These are phyloP conservation scores for Palloptera scutellata DNA, from an alignment of 2,888 invertebrate genomes.

Conservation along the genomic window DNA sequence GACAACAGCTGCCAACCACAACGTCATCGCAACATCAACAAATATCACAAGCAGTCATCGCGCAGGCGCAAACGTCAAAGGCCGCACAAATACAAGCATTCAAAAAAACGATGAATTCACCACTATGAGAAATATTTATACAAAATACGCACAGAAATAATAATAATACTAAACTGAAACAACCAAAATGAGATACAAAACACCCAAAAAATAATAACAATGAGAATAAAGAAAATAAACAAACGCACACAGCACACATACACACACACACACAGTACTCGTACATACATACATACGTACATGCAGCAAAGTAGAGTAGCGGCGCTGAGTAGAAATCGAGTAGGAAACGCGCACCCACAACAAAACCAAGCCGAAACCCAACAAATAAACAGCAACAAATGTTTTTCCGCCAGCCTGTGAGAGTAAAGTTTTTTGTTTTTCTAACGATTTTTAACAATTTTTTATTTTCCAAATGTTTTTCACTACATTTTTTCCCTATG, in stretches of 20 bases:
- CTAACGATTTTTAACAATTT: background rate
- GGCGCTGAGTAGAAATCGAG: background rate
- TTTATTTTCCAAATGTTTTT: background rate
- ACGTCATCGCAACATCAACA: conserved; percentile 51
- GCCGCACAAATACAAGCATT: background rate
- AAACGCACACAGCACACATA: background rate
- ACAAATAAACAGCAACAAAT: conserved; percentile 18
- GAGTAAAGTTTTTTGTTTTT: conserved; percentile 4
- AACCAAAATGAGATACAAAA: background rate
- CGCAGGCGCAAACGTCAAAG: conserved; percentile 15
- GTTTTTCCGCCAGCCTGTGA: conserved; percentile 1
- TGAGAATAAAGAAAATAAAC: conserved; percentile 5
- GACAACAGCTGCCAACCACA: conserved; percentile 61
- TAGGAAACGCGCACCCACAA: conserved; percentile 7
- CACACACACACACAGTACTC: background rate
- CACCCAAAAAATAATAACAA: background rate
- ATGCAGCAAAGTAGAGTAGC: conserved; percentile 6
- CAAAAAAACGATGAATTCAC: background rate
- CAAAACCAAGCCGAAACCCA: background rate
- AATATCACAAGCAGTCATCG: conserved; percentile 12
- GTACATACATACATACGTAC: background rate
- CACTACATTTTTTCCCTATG: background rate
- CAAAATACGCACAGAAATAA: background rate
- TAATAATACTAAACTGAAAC: background rate
- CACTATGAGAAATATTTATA: background rate